These are phyloP conservation scores for Musca vetustissima DNA, from an alignment of 1,140 invertebrate species.

Conservation along the genomic window DNA sequence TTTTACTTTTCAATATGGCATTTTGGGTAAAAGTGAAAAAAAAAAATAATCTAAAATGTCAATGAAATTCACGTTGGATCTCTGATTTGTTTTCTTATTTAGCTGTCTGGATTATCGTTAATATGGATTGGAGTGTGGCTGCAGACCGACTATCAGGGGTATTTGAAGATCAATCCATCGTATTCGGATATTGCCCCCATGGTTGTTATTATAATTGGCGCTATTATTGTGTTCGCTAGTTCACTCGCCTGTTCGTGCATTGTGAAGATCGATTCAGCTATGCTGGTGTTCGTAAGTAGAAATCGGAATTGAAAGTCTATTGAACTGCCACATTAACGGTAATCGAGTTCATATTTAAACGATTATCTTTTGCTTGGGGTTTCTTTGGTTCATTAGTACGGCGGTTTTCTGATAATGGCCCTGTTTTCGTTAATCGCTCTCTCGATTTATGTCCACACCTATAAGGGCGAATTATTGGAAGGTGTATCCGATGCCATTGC, in stretches of 20 bases:
- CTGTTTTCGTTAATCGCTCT: constrained; percentile 27
- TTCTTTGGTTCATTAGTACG: constrained; percentile 22
- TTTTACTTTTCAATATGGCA: constrained; percentile 25
- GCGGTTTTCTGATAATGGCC: constrained; percentile 25
- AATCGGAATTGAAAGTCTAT: background rate
- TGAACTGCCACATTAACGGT: too few relatives aligned
- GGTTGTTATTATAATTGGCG: constrained; percentile 22
- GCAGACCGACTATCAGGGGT: constrained; percentile 27
- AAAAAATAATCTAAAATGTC: background rate
- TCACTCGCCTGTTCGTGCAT: constrained; percentile 28
- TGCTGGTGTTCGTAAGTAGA: constrained; percentile 28
- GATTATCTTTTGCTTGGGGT: background rate
- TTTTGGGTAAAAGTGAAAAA: constrained; percentile 25
- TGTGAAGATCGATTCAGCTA: constrained; percentile 25
- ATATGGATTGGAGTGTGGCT: constrained; percentile 29
- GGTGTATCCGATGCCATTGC: constrained; percentile 16
- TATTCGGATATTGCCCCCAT: constrained; percentile 26
- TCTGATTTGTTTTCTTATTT: constrained; percentile 2
- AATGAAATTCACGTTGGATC: background rate
- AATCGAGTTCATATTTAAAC: background rate
- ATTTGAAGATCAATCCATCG: constrained; percentile 25
- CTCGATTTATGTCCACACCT: constrained; percentile 28
- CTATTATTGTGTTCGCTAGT: constrained; percentile 26
- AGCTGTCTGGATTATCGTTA: constrained; percentile 26
- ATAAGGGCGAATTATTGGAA: constrained; percentile 26